Evolutionary conservation across 2,797 vertebrate genomes (phyloP), one percentile per base, ranked within the genome.

Genomic region (Telmatherina bonti): DNA sequence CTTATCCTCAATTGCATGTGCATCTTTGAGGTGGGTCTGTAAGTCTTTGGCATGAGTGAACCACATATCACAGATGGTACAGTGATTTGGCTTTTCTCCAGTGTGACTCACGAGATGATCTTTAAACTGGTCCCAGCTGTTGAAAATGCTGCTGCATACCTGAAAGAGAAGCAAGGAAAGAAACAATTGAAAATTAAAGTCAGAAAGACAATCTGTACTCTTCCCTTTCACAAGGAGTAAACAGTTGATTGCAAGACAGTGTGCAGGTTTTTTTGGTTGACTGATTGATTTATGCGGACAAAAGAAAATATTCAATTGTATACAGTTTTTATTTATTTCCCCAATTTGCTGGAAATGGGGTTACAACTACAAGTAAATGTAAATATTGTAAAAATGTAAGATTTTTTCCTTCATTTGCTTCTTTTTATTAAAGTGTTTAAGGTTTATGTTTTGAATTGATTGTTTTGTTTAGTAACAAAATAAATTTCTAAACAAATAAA

Each of bases 71-170:
- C 98, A 99, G 41, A 98, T 64, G 36, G 97, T 99, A 91, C 98
- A 99, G 89, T 99, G 97, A 88, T 99, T 98, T 70, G 98, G 98
- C 79, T 99, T 99, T 78, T 95, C 96, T 43, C 98, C 97, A 0
- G 97, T 99, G 90, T 99, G 98, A 89, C 96, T 96, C 67, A 97
- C 97, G 81, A 99, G 95, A 67, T 99, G 98, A 86, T 98, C 95
- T 91, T 99, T 99, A 71, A 99, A 99, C 73, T 98, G 96, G 86
- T 99, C 98, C 98, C 98, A 99, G 91, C 96, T 97, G 91, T 98
- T 98, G 88, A 99, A 99, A n/a, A 98, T 95, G 27, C 97, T 98
- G 89, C 95, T 96, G 90, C 98, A 99, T 62, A 99, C 97, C 98
- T 99, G 66, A 71, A 15, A 88, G 52, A 36, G 12, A 9, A 35